A percentile compares a stretch with the other conserved stretches of the same genome.
phyloP scores from a whole-genome alignment of 2,888 invertebrate species.

The Apantesis nais region DNA sequence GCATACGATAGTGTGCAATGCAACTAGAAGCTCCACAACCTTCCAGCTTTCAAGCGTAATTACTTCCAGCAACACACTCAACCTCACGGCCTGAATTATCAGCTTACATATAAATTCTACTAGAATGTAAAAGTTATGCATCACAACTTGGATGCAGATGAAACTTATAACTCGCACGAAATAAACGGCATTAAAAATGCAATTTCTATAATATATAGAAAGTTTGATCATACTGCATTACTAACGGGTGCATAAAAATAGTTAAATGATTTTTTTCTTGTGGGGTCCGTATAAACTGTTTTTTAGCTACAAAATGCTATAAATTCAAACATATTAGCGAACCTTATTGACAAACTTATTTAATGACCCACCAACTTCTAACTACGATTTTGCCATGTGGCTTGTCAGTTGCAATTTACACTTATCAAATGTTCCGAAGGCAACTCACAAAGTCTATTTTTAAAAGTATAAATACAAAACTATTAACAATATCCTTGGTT shows the following conservation, averaged over 20 bases:
- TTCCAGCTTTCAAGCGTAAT: constrained; percentile 14
- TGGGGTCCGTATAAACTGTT: background rate
- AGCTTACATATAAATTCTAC: constrained; percentile 17
- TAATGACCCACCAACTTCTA: background rate
- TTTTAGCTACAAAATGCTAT: too few relatives aligned
- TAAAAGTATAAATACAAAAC: background rate
- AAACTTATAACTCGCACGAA: constrained; percentile 34
- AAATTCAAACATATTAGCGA: background rate
- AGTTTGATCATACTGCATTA: constrained; percentile 20
- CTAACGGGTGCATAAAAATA: constrained; percentile 17
- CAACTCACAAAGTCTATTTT: background rate
- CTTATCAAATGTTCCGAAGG: too few relatives aligned
- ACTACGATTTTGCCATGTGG: too few relatives aligned
- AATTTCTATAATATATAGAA: constrained; percentile 37
- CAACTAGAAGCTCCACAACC: constrained; percentile 2
- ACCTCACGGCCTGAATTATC: constrained; percentile 5
- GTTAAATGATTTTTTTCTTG: background rate
- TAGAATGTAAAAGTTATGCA: constrained; percentile 24
- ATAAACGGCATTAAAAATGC: constrained; percentile 39
- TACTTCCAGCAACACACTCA: constrained; percentile 4
- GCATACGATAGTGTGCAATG: constrained; percentile 8
- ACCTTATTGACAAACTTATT: background rate
- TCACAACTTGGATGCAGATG: constrained; percentile 26
- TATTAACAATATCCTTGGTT: background rate
- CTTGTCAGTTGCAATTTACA: too few relatives aligned